Percentiles rank a stretch among this genome's conserved stretches.
Evolutionary conservation across 2,888 invertebrate genomes (phyloP).

Genomic region (Neuroscelio doddi): DNA sequence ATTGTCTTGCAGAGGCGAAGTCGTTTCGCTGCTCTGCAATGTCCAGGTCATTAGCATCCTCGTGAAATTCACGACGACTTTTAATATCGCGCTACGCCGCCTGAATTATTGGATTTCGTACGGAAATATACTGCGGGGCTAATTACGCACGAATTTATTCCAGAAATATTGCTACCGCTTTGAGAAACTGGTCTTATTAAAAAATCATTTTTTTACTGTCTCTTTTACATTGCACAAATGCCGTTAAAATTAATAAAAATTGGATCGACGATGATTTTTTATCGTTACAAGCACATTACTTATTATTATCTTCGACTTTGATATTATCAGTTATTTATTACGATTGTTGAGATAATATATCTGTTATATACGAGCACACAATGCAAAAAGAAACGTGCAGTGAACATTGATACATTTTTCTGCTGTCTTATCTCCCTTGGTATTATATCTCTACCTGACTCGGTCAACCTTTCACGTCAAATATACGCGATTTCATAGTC

Average conservation of each 20-base stretch:
- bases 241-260: too few species aligned
- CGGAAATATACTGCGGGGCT: slow-evolving; percentile 26
- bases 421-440: slow-evolving; percentile 41
- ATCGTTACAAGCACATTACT: too few species aligned
- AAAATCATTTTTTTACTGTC: too few species aligned
- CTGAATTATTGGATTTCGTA: slow-evolving; percentile 28
- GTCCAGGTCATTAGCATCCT: slow-evolving; percentile 30
- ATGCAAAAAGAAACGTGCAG: slow-evolving; percentile 28
- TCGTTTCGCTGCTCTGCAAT: slow-evolving; percentile 4
- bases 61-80: slow-evolving; percentile 25
- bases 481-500: slow-evolving; percentile 35
- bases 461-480: slow-evolving; percentile 37
- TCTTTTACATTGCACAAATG: too few species aligned
- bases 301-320: too few species aligned
- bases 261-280: too few species aligned
- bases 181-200: too few species aligned
- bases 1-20: slow-evolving; percentile 11
- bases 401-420: slow-evolving; percentile 35
- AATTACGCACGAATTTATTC: slow-evolving; percentile 39
- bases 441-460: too few species aligned
- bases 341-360: slow-evolving; percentile 37
- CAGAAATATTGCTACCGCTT: too few species aligned
- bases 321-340: slow-evolving; percentile 45
- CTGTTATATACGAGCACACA: slow-evolving; percentile 39
- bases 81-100: slow-evolving; percentile 40